phyloP scores from a whole-genome alignment of 1,140 invertebrate species.

The Aphaenogaster ashmeadi region DNA sequence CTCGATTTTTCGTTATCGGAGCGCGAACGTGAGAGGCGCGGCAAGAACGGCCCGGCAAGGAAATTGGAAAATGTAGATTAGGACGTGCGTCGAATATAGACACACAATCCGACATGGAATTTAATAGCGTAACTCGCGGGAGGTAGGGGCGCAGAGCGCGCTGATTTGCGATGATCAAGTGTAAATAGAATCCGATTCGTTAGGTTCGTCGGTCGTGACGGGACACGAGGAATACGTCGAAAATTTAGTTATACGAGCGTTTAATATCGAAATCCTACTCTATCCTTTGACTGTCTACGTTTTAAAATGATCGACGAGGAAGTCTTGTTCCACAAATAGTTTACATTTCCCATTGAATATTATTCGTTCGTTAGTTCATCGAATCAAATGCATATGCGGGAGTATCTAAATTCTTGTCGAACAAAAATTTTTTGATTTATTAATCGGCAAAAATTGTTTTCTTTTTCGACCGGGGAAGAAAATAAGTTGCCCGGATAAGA shows the following conservation, averaged over 20 bases:
- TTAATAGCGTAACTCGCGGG: conserved; percentile 64
- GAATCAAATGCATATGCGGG: background rate
- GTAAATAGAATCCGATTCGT: conserved; percentile 65
- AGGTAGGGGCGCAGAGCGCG: conserved; percentile 4
- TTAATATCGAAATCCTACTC: conserved; percentile 55
- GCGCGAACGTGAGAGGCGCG: conserved; percentile 56
- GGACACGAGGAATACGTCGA: conserved; percentile 51
- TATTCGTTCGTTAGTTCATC: background rate
- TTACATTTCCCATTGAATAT: background rate
- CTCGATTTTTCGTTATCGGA: conserved; percentile 73
- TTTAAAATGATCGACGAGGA: conserved; percentile 30
- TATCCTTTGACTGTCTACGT: background rate
- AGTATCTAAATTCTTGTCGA: background rate
- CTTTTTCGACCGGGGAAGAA: background rate
- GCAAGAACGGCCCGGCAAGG: conserved; percentile 54
- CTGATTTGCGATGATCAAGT: conserved; percentile 66
- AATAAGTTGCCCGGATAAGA: conserved; percentile 38
- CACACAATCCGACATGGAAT: conserved; percentile 59
- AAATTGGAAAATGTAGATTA: conserved; percentile 78
- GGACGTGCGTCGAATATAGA: conserved; percentile 71
- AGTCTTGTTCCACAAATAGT: conserved; percentile 27
- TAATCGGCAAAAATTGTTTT: conserved; percentile 8
- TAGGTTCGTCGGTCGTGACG: conserved; percentile 53
- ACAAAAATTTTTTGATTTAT: background rate
- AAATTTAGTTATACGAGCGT: conserved; percentile 55